Evolutionary conservation across 2,113 vertebrate genomes (phyloP), one percentile per base, ranked within the genome.

Genomic region (Eonycteris spelaea): DNA sequence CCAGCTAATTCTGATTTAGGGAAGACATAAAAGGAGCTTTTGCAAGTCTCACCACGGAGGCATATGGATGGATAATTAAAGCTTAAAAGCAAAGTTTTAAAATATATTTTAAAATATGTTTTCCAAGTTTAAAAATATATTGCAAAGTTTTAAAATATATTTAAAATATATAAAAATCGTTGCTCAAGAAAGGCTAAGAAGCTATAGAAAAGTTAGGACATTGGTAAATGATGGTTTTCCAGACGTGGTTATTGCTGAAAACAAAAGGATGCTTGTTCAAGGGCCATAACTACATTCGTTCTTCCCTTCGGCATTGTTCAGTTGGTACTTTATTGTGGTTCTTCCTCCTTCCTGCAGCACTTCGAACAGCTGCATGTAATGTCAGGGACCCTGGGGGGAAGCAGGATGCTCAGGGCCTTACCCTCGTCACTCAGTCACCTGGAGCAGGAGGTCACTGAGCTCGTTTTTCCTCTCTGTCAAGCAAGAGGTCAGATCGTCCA

Each of bases 151-250:
- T 70, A 85, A 61, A 74, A 30, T 61, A 22, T 48, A 40, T 93
- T 90, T n/a, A 3, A 6, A 40, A 6, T 40, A n/a, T n/a, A n/a
- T 84, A 78, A 89, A 93, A 67, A 95, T 88, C 94, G 95, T 89
- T 95, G 45, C 33, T 86, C 74, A 77, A 30, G 43, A 90, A 92
- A 95, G 51, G 86, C 61, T 83, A 78, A 83, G 63, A 30, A n/a
- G 67, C 92, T n/a, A 22, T 38, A 48, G 78, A 68, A 93, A 87
- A 96, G 12, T 59, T 63, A 45, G 21, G 83, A 88, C 57, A 30
- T 40, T 95, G 93, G 90, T 95, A 90, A 95, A 92, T 79, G 79
- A 90, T 65, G n/a, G 35, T 38, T 95, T 88, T 61, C 59, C 82
- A 28, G 28, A 77, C 4, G 53, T 5, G 24, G 22, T 73, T 73